Evolutionary conservation across 2,888 invertebrate genomes (phyloP), one percentile per base, ranked within the genome.

Genomic region (Synanthedon myopaeformis): DNA sequence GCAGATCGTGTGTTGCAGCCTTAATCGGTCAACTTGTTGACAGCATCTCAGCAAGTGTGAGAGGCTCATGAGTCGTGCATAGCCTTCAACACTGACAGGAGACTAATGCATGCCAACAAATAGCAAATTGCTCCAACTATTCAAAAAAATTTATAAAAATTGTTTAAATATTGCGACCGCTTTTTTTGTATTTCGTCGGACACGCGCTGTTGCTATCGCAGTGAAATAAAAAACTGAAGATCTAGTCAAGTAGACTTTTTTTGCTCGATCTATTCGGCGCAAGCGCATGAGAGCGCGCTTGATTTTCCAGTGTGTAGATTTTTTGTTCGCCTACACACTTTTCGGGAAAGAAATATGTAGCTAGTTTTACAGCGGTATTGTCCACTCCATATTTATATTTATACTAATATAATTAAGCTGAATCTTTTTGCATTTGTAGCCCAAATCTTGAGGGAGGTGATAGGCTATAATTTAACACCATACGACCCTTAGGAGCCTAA

Each of bases 21-120:
- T 10, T 35, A 35, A 35, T 35, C 35, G 35, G n/a, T 13, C 49
- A 49, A 68, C 59, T 61, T 64, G 83, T 69, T 75, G 82, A 82
- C 81, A 77, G 75, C 69, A 61, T 64, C 58, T 59, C 56, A 54
- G 52, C 53, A 63, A 64, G 67, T 65, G 61, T 61, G 66, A 66
- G 63, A 66, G 63, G 61, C 61, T 56, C 51, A 50, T 62, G 61
- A 62, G 61, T 73, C 77, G 73, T 73, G 72, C 68, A 64, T 64
- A 63, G 66, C 66, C 68, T 69, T 76, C 76, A 78, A 66, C 72
- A 69, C 67, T 78, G 76, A 80, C 79, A 78, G 70, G 64, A 67
- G 61, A 60, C 73, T 84, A 82, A 84, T 83, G 82, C 76, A 82
- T 58, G 67, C 67, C 67, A 70, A 70, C 70, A 35, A 63, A 65